These are phyloP conservation scores for Eonycteris spelaea DNA, from an alignment of 2,113 vertebrate genomes.

Conservation along the genomic window DNA sequence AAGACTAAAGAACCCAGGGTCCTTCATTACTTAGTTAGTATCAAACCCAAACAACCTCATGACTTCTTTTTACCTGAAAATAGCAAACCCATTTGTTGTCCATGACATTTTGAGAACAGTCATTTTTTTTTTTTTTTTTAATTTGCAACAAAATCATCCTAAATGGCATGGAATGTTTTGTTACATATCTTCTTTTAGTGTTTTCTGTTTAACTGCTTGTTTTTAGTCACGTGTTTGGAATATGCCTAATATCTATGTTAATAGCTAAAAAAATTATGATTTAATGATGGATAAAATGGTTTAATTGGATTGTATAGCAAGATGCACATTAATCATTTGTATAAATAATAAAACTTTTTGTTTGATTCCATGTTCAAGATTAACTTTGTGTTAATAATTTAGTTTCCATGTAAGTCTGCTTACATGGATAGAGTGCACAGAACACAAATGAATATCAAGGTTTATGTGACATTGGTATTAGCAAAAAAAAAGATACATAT, in stretches of 20 bases:
- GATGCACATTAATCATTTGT: not conserved
- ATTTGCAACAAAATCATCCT: not conserved
- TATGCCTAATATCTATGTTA: not conserved
- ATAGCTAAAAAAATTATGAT: not conserved
- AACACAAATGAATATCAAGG: not conserved
- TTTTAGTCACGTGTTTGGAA: not conserved
- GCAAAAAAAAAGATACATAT: not conserved
- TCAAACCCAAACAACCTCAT: not conserved
- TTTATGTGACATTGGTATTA: not conserved
- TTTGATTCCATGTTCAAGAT: not conserved
- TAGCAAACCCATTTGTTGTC: not conserved
- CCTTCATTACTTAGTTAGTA: not conserved
- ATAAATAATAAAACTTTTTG: not conserved
- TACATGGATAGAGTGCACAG: not conserved
- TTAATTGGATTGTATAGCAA: not conserved
- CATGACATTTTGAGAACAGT: not conserved
- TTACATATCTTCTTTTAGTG: not conserved
- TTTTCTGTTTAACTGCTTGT: not conserved
- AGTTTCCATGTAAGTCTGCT: not conserved
- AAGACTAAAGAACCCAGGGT: not conserved
- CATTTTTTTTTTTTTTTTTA: not conserved
- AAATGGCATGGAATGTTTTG: not conserved
- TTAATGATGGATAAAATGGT: not conserved
- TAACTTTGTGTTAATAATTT: not conserved
- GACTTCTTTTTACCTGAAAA: not conserved